Evolutionary conservation across 2,888 invertebrate genomes (phyloP), one percentile per base, ranked within the genome.

Genomic region (Chalcis sispes): DNA sequence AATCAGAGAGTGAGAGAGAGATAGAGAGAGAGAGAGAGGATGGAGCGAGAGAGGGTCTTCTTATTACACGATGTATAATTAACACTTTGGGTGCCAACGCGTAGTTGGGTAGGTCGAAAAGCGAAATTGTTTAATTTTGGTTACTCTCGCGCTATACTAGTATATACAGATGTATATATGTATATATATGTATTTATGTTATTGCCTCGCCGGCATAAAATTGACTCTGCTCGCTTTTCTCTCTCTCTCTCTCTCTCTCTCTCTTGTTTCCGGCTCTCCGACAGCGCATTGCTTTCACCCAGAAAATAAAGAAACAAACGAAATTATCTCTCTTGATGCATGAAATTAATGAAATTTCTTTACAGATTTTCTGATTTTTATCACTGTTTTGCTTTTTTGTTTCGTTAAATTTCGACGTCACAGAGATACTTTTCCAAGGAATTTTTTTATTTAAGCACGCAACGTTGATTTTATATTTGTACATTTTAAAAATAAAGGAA

Each of bases 61-160:
- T 73, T 73, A 70, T 77, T 77, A 73, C 73, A 52, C 69, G 72
- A 59, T 64, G 65, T 75, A 69, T 78, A 75, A 78, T 75, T 75
- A 78, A 77, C 77, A 77, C 77, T 75, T 75, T 46, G 58, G 56
- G 75, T 67, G 75, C 75, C 59, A 65, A 64, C 69, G 61, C 54
- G 71, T 61, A 66, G 69, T 52, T 66, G 59, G 75, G 71, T 71
- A 71, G 65, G 70, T 48, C 65, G 70, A 36, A 67, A 67, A 42
- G 42, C 25, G 23, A 65, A 61, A 74, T 66, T 74, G 66, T 71
- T 74, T 74, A 59, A 77, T 77, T 77, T 74, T 25, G 67, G 32
- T 40, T 25, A 48, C 50, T 13, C n/a, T 29, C 52, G 52, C n/a
- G n/a, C n/a, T n/a, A n/a, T n/a, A n/a, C n/a, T n/a, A n/a, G n/a